Evolutionary conservation across 2,888 invertebrate genomes (phyloP).

Genomic region (Ophion costatus): DNA sequence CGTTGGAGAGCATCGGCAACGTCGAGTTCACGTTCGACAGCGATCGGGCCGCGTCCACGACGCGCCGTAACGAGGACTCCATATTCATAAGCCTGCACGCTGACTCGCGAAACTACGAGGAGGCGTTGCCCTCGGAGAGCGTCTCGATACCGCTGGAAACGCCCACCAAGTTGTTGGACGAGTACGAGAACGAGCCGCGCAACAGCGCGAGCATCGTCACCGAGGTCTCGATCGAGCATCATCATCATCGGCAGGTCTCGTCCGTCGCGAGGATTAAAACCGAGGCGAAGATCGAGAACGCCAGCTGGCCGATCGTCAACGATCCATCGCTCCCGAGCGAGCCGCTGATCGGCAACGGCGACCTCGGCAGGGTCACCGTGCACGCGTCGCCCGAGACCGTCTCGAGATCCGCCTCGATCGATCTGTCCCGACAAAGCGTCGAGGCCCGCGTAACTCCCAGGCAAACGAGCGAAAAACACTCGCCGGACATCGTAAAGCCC

Average conservation of each 20-base stretch:
- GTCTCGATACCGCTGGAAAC: constrained; percentile 79
- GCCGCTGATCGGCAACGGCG: constrained; percentile 69
- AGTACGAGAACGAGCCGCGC: constrained; percentile 77
- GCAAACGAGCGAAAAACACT: constrained; percentile 72
- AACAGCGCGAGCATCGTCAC: constrained; percentile 76
- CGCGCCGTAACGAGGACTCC: constrained; percentile 68
- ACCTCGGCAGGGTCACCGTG: neutral
- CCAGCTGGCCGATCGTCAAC: too few relatives aligned
- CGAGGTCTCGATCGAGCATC: constrained; percentile 81
- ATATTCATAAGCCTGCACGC: constrained; percentile 76
- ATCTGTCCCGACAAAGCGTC: constrained; percentile 1
- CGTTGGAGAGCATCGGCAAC: constrained; percentile 78
- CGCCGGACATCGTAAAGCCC: constrained; percentile 76
- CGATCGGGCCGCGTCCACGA: constrained; percentile 66
- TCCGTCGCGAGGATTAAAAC: constrained; percentile 69
- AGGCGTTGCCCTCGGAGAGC: constrained; percentile 80
- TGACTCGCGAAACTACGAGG: constrained; percentile 77
- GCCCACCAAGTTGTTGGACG: constrained; percentile 79
- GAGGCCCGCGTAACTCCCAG: constrained; percentile 69
- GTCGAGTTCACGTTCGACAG: constrained; percentile 78
- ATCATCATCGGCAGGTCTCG: constrained; percentile 36
- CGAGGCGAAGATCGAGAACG: constrained; percentile 73
- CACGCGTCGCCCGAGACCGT: constrained; percentile 5
- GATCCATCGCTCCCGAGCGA: constrained; percentile 67
- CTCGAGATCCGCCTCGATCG: constrained; percentile 51